Conservation (phyloP, 2,797 vertebrate genomes). For the Avahi laniger region DNA sequence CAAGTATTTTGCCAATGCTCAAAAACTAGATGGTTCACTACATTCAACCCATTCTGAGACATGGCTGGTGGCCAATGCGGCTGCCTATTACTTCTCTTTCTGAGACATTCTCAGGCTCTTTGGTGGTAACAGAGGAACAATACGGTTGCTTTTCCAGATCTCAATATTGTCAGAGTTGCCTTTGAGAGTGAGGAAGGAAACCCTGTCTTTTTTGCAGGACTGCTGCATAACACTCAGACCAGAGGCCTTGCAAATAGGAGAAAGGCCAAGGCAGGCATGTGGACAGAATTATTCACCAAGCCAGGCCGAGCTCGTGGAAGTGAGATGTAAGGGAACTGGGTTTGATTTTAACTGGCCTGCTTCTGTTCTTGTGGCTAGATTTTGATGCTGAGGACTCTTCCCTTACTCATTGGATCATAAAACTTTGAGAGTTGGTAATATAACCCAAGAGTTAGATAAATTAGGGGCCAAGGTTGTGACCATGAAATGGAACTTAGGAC, state of each 20-base stretch:
- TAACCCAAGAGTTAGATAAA: background rate
- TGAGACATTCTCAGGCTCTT: background rate
- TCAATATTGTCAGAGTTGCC: background rate
- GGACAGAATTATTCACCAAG: background rate
- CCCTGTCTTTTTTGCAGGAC: background rate
- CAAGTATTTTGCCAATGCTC: background rate
- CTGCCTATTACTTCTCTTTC: background rate
- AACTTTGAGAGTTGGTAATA: background rate
- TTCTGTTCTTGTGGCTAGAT: background rate
- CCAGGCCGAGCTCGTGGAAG: background rate
- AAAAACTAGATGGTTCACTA: background rate
- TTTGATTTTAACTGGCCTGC: background rate
- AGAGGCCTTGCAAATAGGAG: background rate
- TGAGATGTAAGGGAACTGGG: background rate
- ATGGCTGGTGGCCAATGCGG: background rate
- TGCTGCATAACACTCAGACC: background rate
- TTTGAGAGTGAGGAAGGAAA: constrained; percentile 44
- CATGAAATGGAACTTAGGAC: background rate
- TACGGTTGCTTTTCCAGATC: background rate
- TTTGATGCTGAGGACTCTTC: background rate
- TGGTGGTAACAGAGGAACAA: background rate
- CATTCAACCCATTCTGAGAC: background rate
- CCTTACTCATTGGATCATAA: background rate
- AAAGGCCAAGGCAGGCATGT: background rate
- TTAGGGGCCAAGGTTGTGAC: background rate